Conservation (phyloP, 2,113 vertebrate species). For the Girardinichthys multiradiatus region DNA sequence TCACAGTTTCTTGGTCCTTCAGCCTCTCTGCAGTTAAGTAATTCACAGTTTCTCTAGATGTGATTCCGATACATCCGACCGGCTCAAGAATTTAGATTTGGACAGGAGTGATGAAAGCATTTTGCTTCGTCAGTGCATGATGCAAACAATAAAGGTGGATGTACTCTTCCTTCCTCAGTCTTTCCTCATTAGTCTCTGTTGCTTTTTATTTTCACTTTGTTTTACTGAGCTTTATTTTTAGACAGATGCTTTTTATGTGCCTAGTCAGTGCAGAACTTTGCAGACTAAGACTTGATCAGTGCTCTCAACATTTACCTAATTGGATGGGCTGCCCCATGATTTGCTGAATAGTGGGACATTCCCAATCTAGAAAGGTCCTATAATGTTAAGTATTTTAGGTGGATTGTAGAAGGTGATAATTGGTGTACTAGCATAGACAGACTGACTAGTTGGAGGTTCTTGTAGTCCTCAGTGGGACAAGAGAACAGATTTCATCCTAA, state of each 20-base stretch:
- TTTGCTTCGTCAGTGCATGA: not conserved
- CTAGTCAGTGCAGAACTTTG: constrained; percentile 25
- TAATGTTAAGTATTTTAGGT: not conserved
- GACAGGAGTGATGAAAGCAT: not conserved
- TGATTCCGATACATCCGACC: not conserved
- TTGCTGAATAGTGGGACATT: constrained; percentile 41
- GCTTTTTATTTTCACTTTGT: too few relatives aligned
- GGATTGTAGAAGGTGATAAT: too few relatives aligned
- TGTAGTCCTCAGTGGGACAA: constrained; percentile 13
- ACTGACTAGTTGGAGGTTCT: constrained; percentile 1
- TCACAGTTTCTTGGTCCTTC: not conserved
- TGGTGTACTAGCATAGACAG: too few relatives aligned
- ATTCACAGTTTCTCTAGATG: not conserved
- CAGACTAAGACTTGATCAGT: constrained; percentile 39
- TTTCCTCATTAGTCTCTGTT: too few relatives aligned
- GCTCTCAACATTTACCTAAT: constrained; percentile 49
- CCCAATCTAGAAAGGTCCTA: constrained; percentile 29
- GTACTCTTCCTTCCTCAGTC: too few relatives aligned
- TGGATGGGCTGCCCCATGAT: constrained; percentile 33
- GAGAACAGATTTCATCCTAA: constrained; percentile 20
- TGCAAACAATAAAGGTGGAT: too few relatives aligned
- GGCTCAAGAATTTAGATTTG: not conserved
- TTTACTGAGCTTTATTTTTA: too few relatives aligned
- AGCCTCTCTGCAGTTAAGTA: not conserved
- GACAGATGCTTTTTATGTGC: too few relatives aligned